Evolutionary conservation across 2,888 invertebrate genomes (phyloP), one percentile per base, ranked within the genome.

Genomic region (Eurytoma adleriae): DNA sequence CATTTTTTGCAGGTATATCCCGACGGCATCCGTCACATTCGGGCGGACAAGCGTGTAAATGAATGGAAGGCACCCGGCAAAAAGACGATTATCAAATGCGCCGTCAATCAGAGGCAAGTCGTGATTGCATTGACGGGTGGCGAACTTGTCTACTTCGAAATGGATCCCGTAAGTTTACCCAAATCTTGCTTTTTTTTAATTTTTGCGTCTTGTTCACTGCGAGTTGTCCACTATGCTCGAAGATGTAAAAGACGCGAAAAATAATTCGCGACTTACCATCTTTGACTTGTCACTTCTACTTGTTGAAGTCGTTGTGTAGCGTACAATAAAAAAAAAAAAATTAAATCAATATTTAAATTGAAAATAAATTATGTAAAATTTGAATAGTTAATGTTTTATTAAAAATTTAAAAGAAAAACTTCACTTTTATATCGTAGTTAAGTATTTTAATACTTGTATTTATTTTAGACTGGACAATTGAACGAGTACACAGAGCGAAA

Each of bases 11-110:
- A 96, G 95, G 94, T 99, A 16, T 99, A 99, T 91, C 99, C 99
- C 0, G 99, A 99, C 90, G 99, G 99, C 74, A 99, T 99, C 88
- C 94, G 99, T 82, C 99, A 99, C 90, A 99, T 99, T 88, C 94
- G 99, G 78, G 96, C 99, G 0, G 99, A 99, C 91, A 98, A 98
- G 90, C 95, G 99, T 91, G 98, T 99, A 3, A 99, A 99, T 87
- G 99, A 99, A 91, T 99, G 99, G 99, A 98, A 99, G 90, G 97
- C 98, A 0, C 99, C 99, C 0, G 98, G 98, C 27, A 99, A 99
- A 91, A 98, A 98, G 87, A 96, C 96, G 0, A 99, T 99, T 79
- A 96, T 98, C 0, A 97, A 97, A 91, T 99, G 99, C 91, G 99
- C 99, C 0, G 98, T 99, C 20, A 99, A 99, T 92, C 97, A 98